These are phyloP conservation scores for Takifugu flavidus DNA, from an alignment of 2,113 vertebrate species.

Conservation along the genomic window DNA sequence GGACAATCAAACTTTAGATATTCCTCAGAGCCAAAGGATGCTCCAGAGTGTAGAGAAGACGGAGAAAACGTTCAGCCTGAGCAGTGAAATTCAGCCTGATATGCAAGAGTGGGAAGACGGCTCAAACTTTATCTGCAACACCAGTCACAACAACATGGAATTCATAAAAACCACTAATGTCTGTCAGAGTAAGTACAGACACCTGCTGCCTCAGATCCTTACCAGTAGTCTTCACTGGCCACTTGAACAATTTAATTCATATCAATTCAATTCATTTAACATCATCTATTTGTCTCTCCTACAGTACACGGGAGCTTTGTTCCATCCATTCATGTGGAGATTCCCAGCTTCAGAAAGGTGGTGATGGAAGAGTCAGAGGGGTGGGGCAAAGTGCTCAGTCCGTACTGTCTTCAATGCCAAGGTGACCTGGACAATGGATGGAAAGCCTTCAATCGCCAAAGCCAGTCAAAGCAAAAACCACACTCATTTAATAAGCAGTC, in stretches of 20 bases:
- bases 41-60: not conserved
- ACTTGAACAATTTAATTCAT: no score
- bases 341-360: conserved; percentile 42
- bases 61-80: conserved; percentile 24
- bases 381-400: conserved; percentile 53
- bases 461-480: rapidly evolving
- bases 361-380: rapidly evolving
- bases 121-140: conserved; percentile 45
- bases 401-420: conserved; percentile 6
- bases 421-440: conserved; percentile 53
- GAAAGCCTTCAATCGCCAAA: rapidly evolving
- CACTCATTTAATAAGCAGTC: conserved; percentile 8
- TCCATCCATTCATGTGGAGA: conserved; percentile 31
- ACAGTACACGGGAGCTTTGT: conserved; percentile 13
- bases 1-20: rapidly evolving
- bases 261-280: no score
- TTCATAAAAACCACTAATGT: conserved; percentile 15
- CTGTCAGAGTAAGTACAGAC: conserved; percentile 60
- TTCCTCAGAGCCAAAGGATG: rapidly evolving
- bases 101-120: conserved; percentile 21
- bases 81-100: conserved; percentile 45
- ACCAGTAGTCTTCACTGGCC: no score
- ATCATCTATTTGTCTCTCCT: conserved; percentile 1
- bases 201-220: not conserved
- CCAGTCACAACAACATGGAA: rapidly evolving